A percentile compares a stretch with the other conserved stretches of the same genome.
phyloP scores from a whole-genome alignment of 2,797 vertebrate species.

The Melopsittacus undulatus region DNA sequence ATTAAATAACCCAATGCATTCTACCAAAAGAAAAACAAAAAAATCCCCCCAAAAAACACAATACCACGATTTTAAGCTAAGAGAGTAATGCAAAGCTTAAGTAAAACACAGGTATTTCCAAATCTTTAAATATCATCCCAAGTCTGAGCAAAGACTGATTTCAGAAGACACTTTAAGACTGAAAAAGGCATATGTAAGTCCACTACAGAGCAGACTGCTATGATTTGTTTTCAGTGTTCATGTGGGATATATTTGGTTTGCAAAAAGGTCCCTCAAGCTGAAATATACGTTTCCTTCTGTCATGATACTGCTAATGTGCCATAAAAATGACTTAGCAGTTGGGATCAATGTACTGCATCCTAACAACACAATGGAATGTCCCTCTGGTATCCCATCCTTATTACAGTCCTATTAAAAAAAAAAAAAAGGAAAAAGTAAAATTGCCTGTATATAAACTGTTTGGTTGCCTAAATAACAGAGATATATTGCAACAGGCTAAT shows the following conservation, averaged over 20 bases:
- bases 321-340: constrained; percentile 51
- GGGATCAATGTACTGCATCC: constrained; percentile 3
- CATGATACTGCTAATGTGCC: constrained; percentile 44
- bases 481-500: not conserved
- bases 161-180: not conserved
- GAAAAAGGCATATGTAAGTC: not conserved
- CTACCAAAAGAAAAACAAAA: not conserved
- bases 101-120: not conserved
- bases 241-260: constrained; percentile 15
- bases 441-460: not conserved
- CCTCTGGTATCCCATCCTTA: not conserved
- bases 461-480: not conserved
- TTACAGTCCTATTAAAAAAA: not conserved
- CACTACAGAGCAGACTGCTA: not conserved
- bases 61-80: not conserved
- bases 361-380: constrained; percentile 27
- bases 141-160: not conserved
- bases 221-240: constrained; percentile 22
- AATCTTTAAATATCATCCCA: not conserved
- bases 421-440: not conserved
- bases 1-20: not conserved
- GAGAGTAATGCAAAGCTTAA: not conserved
- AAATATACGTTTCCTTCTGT: constrained; percentile 42
- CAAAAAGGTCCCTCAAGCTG: constrained; percentile 15
- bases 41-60: not conserved